Evolutionary conservation across 2,113 vertebrate species (phyloP).

Genomic region (Columbina picui): DNA sequence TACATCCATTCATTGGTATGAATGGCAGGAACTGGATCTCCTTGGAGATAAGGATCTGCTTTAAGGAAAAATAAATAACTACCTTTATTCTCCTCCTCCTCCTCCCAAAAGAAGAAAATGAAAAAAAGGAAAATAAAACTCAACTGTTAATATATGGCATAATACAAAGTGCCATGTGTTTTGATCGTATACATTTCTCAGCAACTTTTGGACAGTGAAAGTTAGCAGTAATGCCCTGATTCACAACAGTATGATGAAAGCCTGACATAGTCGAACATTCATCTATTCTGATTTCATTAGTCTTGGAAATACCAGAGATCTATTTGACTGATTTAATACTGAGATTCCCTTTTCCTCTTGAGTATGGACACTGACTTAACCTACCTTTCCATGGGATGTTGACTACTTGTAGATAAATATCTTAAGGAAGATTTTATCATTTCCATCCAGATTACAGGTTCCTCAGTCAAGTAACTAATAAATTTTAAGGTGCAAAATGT

Average conservation of each 20-base stretch:
- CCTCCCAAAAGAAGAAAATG: neutral
- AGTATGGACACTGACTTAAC: neutral
- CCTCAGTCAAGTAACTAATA: neutral
- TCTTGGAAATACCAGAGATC: neutral
- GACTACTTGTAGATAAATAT: neutral
- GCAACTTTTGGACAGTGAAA: neutral
- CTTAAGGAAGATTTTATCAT: neutral
- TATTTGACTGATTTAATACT: neutral
- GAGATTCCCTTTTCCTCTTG: neutral
- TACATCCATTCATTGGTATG: neutral
- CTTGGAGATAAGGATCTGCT: neutral
- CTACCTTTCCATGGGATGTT: neutral
- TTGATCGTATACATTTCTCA: neutral
- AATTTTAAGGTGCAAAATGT: neutral
- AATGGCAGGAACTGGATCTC: neutral
- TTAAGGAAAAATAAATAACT: neutral
- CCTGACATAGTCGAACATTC: neutral
- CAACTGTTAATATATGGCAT: neutral
- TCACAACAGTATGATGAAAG: neutral
- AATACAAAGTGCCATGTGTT: neutral
- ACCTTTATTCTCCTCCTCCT: neutral
- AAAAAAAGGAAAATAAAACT: neutral
- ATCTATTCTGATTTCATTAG: neutral
- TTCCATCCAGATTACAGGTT: neutral
- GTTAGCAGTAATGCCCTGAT: neutral